Evolutionary conservation across 2,113 vertebrate species (phyloP), one percentile per base, ranked within the genome.

Genomic region (Phaethornis superciliosus): DNA sequence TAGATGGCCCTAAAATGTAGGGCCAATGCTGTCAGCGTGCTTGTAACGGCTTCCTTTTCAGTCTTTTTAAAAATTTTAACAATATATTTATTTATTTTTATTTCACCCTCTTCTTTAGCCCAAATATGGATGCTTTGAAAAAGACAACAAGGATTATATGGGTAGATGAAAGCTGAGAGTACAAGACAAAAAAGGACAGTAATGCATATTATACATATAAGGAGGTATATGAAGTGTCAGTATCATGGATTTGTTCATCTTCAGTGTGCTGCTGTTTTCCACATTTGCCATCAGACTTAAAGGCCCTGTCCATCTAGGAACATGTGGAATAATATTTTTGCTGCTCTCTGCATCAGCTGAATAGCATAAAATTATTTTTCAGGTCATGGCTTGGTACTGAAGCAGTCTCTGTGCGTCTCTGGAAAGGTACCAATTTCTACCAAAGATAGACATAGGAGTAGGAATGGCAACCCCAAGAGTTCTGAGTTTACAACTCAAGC

Each of bases 201-300:
- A 26, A 51, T 35, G 7, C 15, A 28, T 35, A 6, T 5, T 19
- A 2, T 17, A 28, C 4, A 0, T 22, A 10, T 2, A 14, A 78
- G 42, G 33, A 65, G 51, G 24, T 44, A 23, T 7, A 2, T 7
- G n/a, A 26, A 67, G 60, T 22, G 28, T 7, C 4, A 30, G 1
- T 5, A 3, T 6, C 1, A 1, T 37, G 22, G 32, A 26, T 20
- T 68, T 49, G 44, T 37, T 71, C 16, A 17, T 78, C 64, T 30
- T 30, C 56, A 21, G 20, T 12, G 18, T 15, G 20, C n/a, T 80
- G 42, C 62, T 58, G 9, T 9, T 85, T 75, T 44, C 75, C 54
- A 7, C 0, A 0, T 11, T 35, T 68, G 32, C 42, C 15, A 20
- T 59, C n/a, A 5, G 18, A 35, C 7, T 47, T 42, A 68, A 92